Evolutionary conservation across 2,888 invertebrate genomes (phyloP).

Genomic region (Cheilosia pagana): DNA sequence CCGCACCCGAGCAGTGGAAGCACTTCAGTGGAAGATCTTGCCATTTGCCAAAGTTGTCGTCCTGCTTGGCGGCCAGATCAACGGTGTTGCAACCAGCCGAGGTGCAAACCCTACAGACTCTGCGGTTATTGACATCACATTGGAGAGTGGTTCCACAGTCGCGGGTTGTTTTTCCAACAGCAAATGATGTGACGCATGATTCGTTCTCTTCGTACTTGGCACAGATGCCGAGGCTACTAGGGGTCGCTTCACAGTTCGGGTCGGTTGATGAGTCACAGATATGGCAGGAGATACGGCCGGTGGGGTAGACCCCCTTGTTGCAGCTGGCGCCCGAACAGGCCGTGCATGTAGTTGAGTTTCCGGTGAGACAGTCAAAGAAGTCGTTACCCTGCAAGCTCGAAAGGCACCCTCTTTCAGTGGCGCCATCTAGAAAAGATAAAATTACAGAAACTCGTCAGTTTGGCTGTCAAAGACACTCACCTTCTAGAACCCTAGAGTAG

Average conservation of each 20-base stretch:
- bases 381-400: slow-evolving; percentile 79
- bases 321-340: slow-evolving; percentile 78
- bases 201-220: slow-evolving; percentile 77
- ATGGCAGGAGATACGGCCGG: slow-evolving; percentile 78
- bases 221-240: slow-evolving; percentile 78
- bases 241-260: slow-evolving; percentile 76
- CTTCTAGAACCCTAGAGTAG: slow-evolving; percentile 78
- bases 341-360: slow-evolving; percentile 77
- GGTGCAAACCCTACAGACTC: slow-evolving; percentile 77
- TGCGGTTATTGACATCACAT: slow-evolving; percentile 77
- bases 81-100: slow-evolving; percentile 79
- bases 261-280: slow-evolving; percentile 79
- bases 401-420: slow-evolving; percentile 81
- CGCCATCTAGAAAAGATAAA: slow-evolving; percentile 76
- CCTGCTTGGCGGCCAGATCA: slow-evolving; percentile 76
- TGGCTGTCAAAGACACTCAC: slow-evolving; percentile 20
- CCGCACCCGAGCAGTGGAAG: slow-evolving; percentile 76
- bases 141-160: slow-evolving; percentile 78
- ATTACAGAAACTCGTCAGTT: background rate
- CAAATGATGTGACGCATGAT: slow-evolving; percentile 79
- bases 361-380: slow-evolving; percentile 79
- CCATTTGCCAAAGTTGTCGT: slow-evolving; percentile 81
- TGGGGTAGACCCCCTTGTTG: slow-evolving; percentile 78
- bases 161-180: slow-evolving; percentile 78
- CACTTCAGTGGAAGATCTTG: slow-evolving; percentile 81